These are phyloP conservation scores for Dryocosmus kuriphilus DNA, from an alignment of 2,888 invertebrate species.

Conservation along the genomic window DNA sequence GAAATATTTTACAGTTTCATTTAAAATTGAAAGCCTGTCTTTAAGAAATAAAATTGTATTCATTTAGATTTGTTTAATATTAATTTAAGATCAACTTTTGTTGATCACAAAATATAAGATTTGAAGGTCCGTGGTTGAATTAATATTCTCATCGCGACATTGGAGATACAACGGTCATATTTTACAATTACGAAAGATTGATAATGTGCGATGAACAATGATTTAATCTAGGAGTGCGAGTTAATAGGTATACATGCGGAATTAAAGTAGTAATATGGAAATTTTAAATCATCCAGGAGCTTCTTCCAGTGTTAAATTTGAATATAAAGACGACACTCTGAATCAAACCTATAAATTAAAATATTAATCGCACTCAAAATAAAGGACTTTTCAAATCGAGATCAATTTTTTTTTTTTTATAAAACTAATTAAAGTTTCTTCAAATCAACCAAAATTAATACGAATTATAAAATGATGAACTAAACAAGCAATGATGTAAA, in stretches of 20 bases:
- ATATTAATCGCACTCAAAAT: background rate
- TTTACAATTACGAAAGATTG: constrained; percentile 36
- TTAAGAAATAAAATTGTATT: background rate
- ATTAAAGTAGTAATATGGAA: background rate
- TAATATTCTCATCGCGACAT: constrained; percentile 5
- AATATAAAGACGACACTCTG: background rate
- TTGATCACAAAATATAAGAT: background rate
- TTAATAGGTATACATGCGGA: constrained; percentile 30
- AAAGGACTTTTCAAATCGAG: background rate
- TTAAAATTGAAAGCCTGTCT: background rate
- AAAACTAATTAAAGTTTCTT: too few species aligned
- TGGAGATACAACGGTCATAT: constrained; percentile 12
- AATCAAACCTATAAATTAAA: background rate
- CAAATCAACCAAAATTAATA: background rate
- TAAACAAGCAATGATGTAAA: too few species aligned
- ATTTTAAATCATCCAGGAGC: constrained; percentile 16
- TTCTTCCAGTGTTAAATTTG: background rate
- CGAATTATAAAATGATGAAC: too few species aligned
- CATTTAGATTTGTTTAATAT: background rate
- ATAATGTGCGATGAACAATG: constrained; percentile 31
- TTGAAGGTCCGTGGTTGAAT: background rate
- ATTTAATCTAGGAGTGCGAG: constrained; percentile 27
- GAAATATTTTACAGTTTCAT: background rate
- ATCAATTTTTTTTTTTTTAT: background rate
- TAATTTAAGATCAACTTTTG: background rate